These are phyloP conservation scores for Tachuris rubrigastra DNA, from an alignment of 2,113 vertebrate genomes.

Conservation along the genomic window DNA sequence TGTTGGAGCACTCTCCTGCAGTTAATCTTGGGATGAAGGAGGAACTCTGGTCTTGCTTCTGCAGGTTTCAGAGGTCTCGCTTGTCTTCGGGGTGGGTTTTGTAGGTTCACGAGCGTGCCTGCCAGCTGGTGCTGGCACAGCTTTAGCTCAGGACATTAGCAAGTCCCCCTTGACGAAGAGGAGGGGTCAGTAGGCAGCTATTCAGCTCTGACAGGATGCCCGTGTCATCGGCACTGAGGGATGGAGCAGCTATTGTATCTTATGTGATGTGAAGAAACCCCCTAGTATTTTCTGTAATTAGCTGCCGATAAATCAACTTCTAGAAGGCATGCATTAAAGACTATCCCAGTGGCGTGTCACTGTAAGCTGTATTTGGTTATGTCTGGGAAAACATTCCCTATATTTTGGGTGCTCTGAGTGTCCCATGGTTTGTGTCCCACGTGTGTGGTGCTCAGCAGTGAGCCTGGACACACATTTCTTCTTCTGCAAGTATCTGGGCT, in stretches of 20 bases:
- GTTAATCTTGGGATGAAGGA: conserved; percentile 24
- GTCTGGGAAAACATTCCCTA: background rate
- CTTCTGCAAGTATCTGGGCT: background rate
- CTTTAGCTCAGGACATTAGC: background rate
- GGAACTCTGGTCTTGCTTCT: background rate
- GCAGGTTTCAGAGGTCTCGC: background rate
- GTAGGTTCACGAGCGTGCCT: background rate
- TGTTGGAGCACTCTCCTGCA: background rate
- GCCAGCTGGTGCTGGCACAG: background rate
- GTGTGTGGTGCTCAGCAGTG: accelerated
- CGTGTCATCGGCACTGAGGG: background rate
- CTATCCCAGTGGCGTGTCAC: accelerated
- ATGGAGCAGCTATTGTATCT: background rate
- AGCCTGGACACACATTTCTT: accelerated
- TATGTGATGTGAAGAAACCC: background rate
- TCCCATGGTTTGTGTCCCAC: background rate
- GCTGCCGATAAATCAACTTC: conserved; percentile 8
- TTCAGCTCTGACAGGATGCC: conserved; percentile 9
- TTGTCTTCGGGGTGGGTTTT: background rate
- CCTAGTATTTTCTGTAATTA: conserved; percentile 22
- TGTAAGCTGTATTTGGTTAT: background rate
- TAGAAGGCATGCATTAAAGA: background rate
- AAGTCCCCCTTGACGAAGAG: background rate
- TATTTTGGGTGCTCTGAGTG: background rate
- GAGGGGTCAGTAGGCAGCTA: background rate